Evolutionary conservation across 2,113 vertebrate species (phyloP), one percentile per base, ranked within the genome.

Genomic region (Nansenia antarctica): DNA sequence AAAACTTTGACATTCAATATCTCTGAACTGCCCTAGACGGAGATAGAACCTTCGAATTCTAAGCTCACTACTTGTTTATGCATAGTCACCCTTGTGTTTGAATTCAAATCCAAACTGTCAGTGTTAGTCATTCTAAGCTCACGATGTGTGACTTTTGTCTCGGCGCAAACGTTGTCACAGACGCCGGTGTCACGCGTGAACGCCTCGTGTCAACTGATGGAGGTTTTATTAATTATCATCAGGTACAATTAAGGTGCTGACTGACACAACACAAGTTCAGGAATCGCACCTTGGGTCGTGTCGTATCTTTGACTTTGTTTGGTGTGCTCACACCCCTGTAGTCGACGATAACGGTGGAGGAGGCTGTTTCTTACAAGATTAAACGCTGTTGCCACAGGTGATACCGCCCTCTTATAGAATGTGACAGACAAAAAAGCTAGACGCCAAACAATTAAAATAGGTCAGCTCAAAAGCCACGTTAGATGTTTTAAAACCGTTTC

Each of bases 191-290:
- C 29, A 15, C 30, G 80, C 86, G 78, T 81, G 81, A 87, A 75
- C 12, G 81, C 84, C 62, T 84, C 63, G n/a, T n/a, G n/a, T n/a
- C n/a, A n/a, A 26, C 82, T 65, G 71, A 67, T 80, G 76, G 74
- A 24, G 74, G 86, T 79, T 34, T 88, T 89, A 87, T 89, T 88
- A 86, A 87, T 88, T 89, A 89, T 88, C 84, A 83, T 87, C 73
- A 86, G 80, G 86, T 65, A 58, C 62, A 84, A 87, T 90, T 88
- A 86, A 71, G n/a, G n/a, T n/a, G n/a, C 65, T 79, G 72, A 54
- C 78, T 81, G 76, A 76, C 65, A 78, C 73, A 78, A 71, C 78
- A 70, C 49, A 57, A 72, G 53, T 74, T 62, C 69, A 76, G 82
- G 74, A 74, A 86, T 83, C 80, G 72, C 72, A 78, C 70, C 65